Percentiles rank a stretch among this genome's conserved stretches.
These are phyloP conservation scores for Muntiacus reevesi DNA, from an alignment of 2,113 vertebrate species.

Conservation along the genomic window DNA sequence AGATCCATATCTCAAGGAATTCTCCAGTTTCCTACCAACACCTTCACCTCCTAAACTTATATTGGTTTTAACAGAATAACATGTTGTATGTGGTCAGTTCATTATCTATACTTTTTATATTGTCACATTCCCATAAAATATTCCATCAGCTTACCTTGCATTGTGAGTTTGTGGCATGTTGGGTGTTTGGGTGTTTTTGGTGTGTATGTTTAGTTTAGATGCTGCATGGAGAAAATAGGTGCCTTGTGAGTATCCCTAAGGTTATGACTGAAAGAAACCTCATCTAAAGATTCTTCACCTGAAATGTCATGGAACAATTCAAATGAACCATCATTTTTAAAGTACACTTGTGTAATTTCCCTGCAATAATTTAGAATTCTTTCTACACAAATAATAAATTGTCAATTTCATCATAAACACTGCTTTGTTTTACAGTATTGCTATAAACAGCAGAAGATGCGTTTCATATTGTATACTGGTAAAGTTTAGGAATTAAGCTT, in stretches of 20 bases:
- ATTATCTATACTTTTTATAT: slow-evolving; percentile 50
- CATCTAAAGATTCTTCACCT: slow-evolving; percentile 35
- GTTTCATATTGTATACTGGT: slow-evolving; percentile 16
- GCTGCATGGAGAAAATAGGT: slow-evolving; percentile 76
- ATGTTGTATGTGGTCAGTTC: slow-evolving; percentile 70
- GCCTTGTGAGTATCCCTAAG: slow-evolving; percentile 26
- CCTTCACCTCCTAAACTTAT: neutral
- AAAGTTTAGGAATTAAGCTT: slow-evolving; percentile 6
- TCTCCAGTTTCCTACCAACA: slow-evolving; percentile 47
- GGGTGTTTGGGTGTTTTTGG: slow-evolving; percentile 63
- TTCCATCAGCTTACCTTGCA: slow-evolving; percentile 61
- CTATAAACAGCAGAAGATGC: neutral
- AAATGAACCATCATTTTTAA: slow-evolving; percentile 33
- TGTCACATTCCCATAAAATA: slow-evolving; percentile 48
- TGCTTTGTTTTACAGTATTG: slow-evolving; percentile 36
- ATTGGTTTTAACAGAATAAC: slow-evolving; percentile 73
- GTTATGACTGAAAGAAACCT: slow-evolving; percentile 15
- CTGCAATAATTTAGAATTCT: neutral
- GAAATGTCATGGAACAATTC: neutral
- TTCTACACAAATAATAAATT: neutral
- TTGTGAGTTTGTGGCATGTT: slow-evolving; percentile 68
- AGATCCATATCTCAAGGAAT: slow-evolving; percentile 65
- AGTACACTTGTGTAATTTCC: slow-evolving; percentile 22
- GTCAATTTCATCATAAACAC: neutral
- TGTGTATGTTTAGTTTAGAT: slow-evolving; percentile 66